Evolutionary conservation across 2,797 vertebrate species (phyloP), one percentile per base, ranked within the genome.

Genomic region (Gallinago nigripennis): DNA sequence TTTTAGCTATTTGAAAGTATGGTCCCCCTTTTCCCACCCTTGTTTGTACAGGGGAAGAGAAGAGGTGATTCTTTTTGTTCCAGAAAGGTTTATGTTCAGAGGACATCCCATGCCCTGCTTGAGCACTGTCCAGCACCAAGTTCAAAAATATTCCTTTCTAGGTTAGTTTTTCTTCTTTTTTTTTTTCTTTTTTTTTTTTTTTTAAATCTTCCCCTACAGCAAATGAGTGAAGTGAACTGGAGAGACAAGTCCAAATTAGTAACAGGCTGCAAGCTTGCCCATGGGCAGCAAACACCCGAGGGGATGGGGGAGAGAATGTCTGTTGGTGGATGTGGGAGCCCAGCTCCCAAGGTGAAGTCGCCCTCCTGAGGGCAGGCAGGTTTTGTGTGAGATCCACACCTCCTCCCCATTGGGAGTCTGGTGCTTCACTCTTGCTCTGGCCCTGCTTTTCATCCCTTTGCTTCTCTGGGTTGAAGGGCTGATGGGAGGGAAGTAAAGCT

Each of bases 201-300:
- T 39, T 70, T 57, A 31, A 61, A 39, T 75, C 28, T 77, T 2
- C 12, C 25, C 35, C 14, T 45, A 17, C 1, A n/a, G 48, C 57
- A 92, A 90, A 64, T 56, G 35, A 88, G 28, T 85, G 81, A 91
- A 93, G 48, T 70, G 90, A 96, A 78, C 63, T 82, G 90, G 31
- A 94, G 33, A 84, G 64, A 66, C 30, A 60, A 76, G 27, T 65
- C 82, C 70, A 96, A 93, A 78, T 95, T 92, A 95, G 90, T 45
- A 84, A 87, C 17, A 72, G 66, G 82, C 95, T 95, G 80, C 66
- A 45, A 80, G 80, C 2, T 0, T 83, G 90, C 76, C 91, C 60
- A 18, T 0, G 5, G 91, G 92, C 90, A 94, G 65, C n/a, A 65
- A 68, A 31, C 11, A 21, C 75, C 45, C 0, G 1, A 43, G 25